Conservation (phyloP, 1,140 invertebrate species). For the Aleiodes sp. region DNA sequence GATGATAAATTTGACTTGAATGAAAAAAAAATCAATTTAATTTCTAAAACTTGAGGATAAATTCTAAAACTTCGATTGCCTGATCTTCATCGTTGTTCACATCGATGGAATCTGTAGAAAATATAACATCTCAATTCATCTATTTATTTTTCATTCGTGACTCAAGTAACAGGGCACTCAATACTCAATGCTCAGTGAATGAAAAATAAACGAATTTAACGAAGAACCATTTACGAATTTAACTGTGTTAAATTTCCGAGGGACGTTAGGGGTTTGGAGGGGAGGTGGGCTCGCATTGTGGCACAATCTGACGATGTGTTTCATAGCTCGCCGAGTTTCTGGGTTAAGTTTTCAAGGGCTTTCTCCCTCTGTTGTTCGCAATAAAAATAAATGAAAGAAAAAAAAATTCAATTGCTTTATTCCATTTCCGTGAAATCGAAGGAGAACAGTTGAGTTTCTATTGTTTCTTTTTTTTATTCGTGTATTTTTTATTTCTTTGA, state of each 20-base stretch:
- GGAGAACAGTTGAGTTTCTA: background rate
- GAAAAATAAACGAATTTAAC: background rate
- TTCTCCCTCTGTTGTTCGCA: background rate
- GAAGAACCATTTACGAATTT: background rate
- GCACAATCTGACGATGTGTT: background rate
- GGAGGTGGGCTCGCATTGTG: background rate
- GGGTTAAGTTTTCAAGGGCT: constrained; percentile 1
- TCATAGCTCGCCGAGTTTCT: background rate
- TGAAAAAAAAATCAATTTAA: too few relatives aligned
- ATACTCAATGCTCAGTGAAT: too few relatives aligned
- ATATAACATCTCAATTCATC: background rate
- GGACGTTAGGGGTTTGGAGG: too few relatives aligned
- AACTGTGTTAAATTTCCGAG: too few relatives aligned
- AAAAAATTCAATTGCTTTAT: background rate
- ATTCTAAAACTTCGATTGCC: background rate
- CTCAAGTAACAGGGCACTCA: too few relatives aligned
- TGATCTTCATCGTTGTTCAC: background rate
- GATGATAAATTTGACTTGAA: too few relatives aligned
- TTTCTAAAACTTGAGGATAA: background rate
- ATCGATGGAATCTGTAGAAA: background rate
- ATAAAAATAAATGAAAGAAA: background rate
- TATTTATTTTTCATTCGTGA: background rate
- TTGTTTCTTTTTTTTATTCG: background rate
- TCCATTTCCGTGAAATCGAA: background rate
- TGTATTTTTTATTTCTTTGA: background rate